A percentile compares a stretch with the other conserved stretches of the same genome.
These are phyloP conservation scores for Cryptotermes secundus DNA, from an alignment of 1,140 invertebrate species.

Conservation along the genomic window DNA sequence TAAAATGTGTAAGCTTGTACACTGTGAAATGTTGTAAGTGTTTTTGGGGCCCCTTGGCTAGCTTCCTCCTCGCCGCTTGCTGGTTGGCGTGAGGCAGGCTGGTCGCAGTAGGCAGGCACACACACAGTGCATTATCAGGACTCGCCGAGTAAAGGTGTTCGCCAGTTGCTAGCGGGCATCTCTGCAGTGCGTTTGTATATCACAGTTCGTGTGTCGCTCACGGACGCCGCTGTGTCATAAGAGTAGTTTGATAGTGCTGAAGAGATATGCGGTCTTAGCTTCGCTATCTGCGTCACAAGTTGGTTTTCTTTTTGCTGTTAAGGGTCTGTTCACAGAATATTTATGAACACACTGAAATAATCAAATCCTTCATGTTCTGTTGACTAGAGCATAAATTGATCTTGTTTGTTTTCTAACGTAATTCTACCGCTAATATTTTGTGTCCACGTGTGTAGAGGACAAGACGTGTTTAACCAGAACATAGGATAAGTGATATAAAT, in stretches of 20 bases:
- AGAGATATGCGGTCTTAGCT: no score
- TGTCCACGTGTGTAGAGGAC: slow-evolving; percentile 4
- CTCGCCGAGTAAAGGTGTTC: background rate
- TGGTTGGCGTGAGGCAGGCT: background rate
- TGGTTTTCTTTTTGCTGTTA: no score
- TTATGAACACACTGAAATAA: no score
- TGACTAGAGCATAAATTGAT: no score
- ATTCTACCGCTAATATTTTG: background rate
- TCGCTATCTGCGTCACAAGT: no score
- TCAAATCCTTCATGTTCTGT: no score
- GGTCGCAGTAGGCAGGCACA: background rate
- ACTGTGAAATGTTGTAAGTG: background rate
- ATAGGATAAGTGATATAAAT: background rate
- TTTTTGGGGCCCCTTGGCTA: background rate
- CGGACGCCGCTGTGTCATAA: no score
- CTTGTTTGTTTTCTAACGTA: no score
- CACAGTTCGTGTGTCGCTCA: no score
- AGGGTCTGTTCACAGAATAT: no score
- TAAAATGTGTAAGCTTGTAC: no score
- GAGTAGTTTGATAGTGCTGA: no score
- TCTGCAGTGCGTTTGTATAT: background rate
- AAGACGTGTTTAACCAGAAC: background rate
- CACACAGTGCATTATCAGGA: slow-evolving; percentile 7
- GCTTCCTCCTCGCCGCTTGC: background rate
- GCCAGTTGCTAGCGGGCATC: background rate